Evolutionary conservation across 2,797 vertebrate genomes (phyloP).

Genomic region (Gastrophryne carolinensis): DNA sequence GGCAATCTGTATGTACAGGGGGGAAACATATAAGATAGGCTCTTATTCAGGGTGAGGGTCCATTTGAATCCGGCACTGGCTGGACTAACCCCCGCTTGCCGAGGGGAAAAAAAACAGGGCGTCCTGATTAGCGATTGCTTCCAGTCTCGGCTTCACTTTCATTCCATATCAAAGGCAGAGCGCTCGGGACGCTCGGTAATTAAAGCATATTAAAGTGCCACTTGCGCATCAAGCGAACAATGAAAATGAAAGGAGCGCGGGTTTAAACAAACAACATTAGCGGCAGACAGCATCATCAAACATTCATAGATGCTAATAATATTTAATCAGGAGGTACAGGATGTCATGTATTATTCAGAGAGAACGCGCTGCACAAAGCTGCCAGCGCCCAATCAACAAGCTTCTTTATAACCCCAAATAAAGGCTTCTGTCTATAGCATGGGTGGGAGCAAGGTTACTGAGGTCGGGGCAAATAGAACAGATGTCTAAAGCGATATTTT

Average conservation of each 20-base stretch:
- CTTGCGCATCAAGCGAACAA: neutral
- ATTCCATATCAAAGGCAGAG: neutral
- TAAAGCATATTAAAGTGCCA: conserved; percentile 19
- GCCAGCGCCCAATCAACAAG: neutral
- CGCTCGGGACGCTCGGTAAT: neutral
- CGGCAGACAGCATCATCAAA: conserved; percentile 1
- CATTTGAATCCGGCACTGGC: too few species aligned
- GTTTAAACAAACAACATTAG: conserved; percentile 15
- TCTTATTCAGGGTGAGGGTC: too few species aligned
- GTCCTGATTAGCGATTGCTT: neutral
- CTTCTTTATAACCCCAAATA: too few species aligned
- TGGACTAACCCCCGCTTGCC: neutral
- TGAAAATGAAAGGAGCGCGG: neutral
- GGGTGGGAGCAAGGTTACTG: too few species aligned
- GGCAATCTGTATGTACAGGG: too few species aligned
- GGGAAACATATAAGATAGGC: too few species aligned
- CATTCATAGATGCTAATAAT: conserved; percentile 33
- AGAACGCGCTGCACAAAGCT: neutral
- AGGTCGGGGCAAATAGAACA: too few species aligned
- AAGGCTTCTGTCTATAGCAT: too few species aligned
- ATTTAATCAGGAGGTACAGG: conserved; percentile 17
- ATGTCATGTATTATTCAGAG: conserved; percentile 23
- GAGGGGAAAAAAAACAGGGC: neutral
- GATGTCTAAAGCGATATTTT: too few species aligned
- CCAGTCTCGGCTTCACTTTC: neutral